Percentiles rank a stretch among this genome's conserved stretches.
Conservation (phyloP, 2,113 vertebrate genomes). For the Halcyon malimbica region DNA sequence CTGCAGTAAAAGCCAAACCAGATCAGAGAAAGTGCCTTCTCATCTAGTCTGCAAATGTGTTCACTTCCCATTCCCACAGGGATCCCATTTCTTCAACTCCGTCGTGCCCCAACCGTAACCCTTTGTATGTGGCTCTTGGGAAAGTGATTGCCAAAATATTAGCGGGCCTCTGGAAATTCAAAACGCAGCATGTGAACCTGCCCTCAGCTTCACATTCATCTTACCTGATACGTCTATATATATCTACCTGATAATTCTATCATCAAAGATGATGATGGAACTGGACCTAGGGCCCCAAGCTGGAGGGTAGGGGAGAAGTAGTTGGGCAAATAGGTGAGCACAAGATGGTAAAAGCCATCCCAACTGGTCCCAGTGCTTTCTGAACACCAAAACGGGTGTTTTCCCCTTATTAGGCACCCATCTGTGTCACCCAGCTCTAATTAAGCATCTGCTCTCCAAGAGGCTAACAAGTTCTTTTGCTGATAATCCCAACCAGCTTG, state of each 20-base stretch:
- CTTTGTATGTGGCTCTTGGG: not conserved
- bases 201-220: not conserved
- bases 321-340: not conserved
- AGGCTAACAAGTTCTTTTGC: conserved; percentile 66
- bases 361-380: not conserved
- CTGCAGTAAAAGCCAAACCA: not conserved
- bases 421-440: conserved; percentile 64
- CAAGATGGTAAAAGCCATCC: not conserved
- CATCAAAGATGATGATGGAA: not conserved
- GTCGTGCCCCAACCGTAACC: not conserved
- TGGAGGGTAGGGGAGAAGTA: not conserved
- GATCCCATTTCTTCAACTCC: not conserved
- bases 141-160: not conserved
- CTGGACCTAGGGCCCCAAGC: not conserved
- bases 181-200: not conserved
- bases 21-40: not conserved
- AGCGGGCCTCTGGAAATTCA: not conserved
- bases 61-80: not conserved
- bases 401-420: conserved; percentile 51
- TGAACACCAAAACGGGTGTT: not conserved
- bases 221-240: not conserved
- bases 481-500: conserved; percentile 65
- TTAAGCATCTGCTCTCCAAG: conserved; percentile 70
- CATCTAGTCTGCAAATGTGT: not conserved
- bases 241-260: not conserved